Evolutionary conservation across 1,140 invertebrate genomes (phyloP).

Genomic region (Lanistes nyassanus): DNA sequence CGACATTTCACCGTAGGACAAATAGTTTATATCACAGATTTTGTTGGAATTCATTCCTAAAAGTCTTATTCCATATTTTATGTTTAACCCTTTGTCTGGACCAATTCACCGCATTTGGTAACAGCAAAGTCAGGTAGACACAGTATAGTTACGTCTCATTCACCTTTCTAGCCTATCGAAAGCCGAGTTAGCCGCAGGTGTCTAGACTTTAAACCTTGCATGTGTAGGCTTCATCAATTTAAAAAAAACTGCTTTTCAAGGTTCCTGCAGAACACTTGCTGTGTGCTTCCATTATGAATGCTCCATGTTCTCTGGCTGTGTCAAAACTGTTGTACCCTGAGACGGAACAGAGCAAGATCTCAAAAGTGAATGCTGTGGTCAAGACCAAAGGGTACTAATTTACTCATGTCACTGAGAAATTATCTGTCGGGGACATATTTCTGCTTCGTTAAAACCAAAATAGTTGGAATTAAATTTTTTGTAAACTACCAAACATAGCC

Average conservation of each 20-base stretch:
- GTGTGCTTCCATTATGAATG: conserved; percentile 93
- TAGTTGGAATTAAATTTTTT: not conserved
- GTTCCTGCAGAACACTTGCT: conserved; percentile 71
- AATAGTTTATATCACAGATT: no score
- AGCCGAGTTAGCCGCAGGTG: no score
- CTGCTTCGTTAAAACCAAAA: not conserved
- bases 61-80: no score
- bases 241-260: conserved; percentile 45
- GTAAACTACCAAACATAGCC: not conserved
- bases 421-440: not conserved
- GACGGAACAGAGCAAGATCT: conserved; percentile 33
- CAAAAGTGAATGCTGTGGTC: conserved; percentile 4
- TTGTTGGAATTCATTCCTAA: no score
- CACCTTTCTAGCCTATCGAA: no score
- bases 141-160: no score
- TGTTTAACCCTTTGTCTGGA: no score
- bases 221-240: no score
- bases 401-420: not conserved
- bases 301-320: conserved; percentile 87
- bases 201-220: no score
- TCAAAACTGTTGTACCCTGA: conserved; percentile 93
- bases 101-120: no score
- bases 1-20: no score
- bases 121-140: no score
- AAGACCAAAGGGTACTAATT: conserved; percentile 13